Conservation (phyloP, 2,113 vertebrate genomes). For the Ranitomeya variabilis region DNA sequence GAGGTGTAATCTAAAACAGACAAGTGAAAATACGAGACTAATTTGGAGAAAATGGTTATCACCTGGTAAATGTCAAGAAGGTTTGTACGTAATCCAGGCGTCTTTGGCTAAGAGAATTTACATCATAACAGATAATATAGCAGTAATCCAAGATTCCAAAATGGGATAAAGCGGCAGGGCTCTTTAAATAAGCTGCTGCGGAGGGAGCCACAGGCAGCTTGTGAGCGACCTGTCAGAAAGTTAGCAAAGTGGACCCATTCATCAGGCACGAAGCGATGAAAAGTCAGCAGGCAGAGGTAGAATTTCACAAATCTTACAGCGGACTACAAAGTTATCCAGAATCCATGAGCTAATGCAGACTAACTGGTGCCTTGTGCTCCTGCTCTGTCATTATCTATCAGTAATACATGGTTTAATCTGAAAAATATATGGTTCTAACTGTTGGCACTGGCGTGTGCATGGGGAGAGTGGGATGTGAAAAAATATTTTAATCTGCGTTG, state of each 20-base stretch:
- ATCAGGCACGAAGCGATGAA: conserved; percentile 60
- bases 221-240: conserved; percentile 57
- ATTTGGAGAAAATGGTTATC: conserved; percentile 52
- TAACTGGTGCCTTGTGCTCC: conserved; percentile 75
- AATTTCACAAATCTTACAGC: conserved; percentile 65
- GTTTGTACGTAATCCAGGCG: conserved; percentile 40
- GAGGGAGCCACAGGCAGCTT: conserved; percentile 12
- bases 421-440: conserved; percentile 72
- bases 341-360: conserved; percentile 75
- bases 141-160: conserved; percentile 44
- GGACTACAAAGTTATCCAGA: conserved; percentile 69
- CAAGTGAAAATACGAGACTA: conserved; percentile 30
- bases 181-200: conserved; percentile 36
- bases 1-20: conserved; percentile 48
- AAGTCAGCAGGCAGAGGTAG: conserved; percentile 59
- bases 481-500: conserved; percentile 59
- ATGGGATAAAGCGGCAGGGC: conserved; percentile 6
- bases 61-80: conserved; percentile 45
- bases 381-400: conserved; percentile 76
- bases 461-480: conserved; percentile 66
- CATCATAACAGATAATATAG: not conserved
- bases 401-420: conserved; percentile 74
- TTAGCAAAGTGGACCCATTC: conserved; percentile 55
- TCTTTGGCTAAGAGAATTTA: conserved; percentile 36
- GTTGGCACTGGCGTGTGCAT: conserved; percentile 66